Conservation (phyloP, 2,113 vertebrate species). For the Sinocyclocheilus maitianheensis region DNA sequence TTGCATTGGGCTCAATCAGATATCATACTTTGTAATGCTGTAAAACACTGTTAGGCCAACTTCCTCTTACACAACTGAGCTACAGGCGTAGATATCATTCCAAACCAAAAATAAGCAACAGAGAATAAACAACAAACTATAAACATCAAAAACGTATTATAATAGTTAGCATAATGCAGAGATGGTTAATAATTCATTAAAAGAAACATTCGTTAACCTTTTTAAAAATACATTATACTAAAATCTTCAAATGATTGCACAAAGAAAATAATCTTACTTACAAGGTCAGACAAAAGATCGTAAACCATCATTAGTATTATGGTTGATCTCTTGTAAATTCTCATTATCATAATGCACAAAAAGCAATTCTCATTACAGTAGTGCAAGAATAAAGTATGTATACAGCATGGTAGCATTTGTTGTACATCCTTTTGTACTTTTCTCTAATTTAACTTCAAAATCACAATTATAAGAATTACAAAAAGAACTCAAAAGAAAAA, state of each 20-base stretch:
- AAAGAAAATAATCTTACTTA: constrained; percentile 47
- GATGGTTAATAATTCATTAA: neutral
- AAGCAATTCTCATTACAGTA: neutral
- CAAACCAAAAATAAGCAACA: neutral
- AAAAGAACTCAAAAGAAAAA: neutral
- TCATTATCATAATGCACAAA: neutral
- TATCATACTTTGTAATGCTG: constrained; percentile 4
- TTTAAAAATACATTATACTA: constrained; percentile 16
- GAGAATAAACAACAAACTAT: neutral
- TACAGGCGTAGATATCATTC: neutral
- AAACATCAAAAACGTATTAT: neutral
- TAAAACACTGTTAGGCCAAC: neutral
- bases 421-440: neutral
- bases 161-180: neutral
- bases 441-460: neutral
- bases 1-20: constrained; percentile 11
- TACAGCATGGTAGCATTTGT: neutral
- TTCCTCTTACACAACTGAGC: constrained; percentile 14
- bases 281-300: constrained; percentile 23
- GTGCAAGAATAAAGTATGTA: neutral
- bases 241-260: neutral
- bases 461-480: neutral
- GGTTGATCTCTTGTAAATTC: neutral
- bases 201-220: neutral
- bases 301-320: constrained; percentile 4